Percentiles rank a stretch among this genome's conserved stretches.
These are phyloP conservation scores for Aradophagus sp. DNA, from an alignment of 1,140 invertebrate species.

Conservation along the genomic window DNA sequence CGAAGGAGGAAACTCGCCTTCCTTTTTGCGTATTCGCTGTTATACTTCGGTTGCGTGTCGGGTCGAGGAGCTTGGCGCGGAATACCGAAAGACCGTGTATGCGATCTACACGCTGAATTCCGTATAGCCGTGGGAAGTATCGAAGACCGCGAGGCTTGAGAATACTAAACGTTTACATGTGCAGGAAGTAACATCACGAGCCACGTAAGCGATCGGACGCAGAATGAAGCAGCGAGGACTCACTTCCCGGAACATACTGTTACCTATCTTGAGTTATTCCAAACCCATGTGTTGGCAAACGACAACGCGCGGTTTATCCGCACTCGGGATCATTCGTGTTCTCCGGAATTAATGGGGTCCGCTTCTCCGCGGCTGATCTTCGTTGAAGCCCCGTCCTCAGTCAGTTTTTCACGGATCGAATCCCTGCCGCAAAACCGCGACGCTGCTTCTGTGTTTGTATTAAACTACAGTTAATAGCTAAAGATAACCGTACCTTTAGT, in stretches of 20 bases:
- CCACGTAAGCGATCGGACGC: slow-evolving; percentile 59
- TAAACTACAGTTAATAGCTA: slow-evolving; percentile 70
- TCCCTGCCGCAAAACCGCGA: slow-evolving; percentile 35
- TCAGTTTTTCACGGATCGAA: slow-evolving; percentile 44
- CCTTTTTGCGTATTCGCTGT: slow-evolving; percentile 56
- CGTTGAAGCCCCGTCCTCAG: slow-evolving; percentile 31
- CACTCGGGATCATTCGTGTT: slow-evolving; percentile 68
- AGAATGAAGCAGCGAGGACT: slow-evolving; percentile 56
- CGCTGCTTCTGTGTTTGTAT: slow-evolving; percentile 70
- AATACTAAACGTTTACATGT: slow-evolving; percentile 67
- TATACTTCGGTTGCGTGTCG: slow-evolving; percentile 58
- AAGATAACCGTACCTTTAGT: too few relatives aligned
- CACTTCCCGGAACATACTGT: slow-evolving; percentile 62
- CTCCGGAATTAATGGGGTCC: slow-evolving; percentile 70
- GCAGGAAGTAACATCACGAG: slow-evolving; percentile 53
- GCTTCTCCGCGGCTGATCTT: slow-evolving; percentile 60
- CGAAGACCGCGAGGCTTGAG: slow-evolving; percentile 59
- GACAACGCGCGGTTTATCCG: slow-evolving; percentile 65
- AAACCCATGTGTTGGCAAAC: slow-evolving; percentile 63
- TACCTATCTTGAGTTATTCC: slow-evolving; percentile 60
- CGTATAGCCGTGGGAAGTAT: slow-evolving; percentile 74
- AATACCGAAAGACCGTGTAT: slow-evolving; percentile 62
- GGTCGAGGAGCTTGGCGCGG: slow-evolving; percentile 43
- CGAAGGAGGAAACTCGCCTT: slow-evolving; percentile 23
- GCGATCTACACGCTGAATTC: slow-evolving; percentile 61